These are phyloP conservation scores for Heliornis fulica DNA, from an alignment of 2,113 vertebrate genomes.

Conservation along the genomic window DNA sequence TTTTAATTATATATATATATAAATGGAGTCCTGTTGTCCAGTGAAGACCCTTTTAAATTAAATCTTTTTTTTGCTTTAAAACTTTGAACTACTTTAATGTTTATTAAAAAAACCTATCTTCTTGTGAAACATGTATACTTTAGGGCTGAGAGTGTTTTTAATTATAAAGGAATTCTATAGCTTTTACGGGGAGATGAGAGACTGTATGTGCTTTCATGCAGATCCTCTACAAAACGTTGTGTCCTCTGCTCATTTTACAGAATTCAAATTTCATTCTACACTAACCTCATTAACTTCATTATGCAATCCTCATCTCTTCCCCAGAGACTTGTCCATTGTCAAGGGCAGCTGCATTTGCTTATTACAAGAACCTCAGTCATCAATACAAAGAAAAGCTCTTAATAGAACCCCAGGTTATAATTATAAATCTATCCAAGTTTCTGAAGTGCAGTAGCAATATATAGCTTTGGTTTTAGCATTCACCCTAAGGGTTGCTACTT, in stretches of 20 bases:
- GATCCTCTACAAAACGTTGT: neutral
- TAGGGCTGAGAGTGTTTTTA: neutral
- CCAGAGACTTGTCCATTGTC: slow-evolving; percentile 50
- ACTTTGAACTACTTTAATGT: neutral
- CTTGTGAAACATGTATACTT: neutral
- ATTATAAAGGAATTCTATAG: neutral
- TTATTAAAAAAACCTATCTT: neutral
- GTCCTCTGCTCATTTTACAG: neutral
- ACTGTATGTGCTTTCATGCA: neutral
- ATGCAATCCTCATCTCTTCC: neutral
- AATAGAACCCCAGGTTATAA: neutral
- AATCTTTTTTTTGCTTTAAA: no score
- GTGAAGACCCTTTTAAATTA: neutral
- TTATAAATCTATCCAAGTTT: slow-evolving; percentile 41
- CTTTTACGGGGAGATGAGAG: neutral
- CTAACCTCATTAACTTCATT: slow-evolving; percentile 39
- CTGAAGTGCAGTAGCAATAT: neutral
- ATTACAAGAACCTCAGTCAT: slow-evolving; percentile 44
- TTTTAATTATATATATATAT: neutral
- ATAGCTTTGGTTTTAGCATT: neutral
- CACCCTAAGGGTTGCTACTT: neutral
- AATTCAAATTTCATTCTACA: neutral
- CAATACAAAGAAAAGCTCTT: slow-evolving; percentile 36
- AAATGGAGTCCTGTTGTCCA: neutral
- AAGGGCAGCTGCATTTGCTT: slow-evolving; percentile 63